phyloP scores from a whole-genome alignment of 2,888 invertebrate species.

The Drosophila kambysellisi region DNA sequence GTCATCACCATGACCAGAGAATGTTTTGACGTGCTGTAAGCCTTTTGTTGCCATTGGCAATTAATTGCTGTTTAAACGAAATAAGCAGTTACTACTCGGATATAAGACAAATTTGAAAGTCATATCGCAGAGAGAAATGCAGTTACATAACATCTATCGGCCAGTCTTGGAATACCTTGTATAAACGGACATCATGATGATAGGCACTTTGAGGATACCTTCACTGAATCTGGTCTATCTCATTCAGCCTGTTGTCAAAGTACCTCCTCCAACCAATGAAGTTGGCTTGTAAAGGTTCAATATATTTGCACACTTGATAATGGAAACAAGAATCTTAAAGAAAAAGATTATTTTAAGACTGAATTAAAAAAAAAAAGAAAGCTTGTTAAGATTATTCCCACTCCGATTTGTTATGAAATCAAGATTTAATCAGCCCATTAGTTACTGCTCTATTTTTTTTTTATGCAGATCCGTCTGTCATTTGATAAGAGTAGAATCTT shows the following conservation, averaged over 20 bases:
- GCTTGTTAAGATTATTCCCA: not conserved
- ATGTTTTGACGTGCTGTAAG: constrained; percentile 63
- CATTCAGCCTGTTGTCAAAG: not conserved
- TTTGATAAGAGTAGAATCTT: not conserved
- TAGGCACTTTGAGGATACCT: not conserved
- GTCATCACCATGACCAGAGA: constrained; percentile 55
- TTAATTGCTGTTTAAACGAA: constrained; percentile 54
- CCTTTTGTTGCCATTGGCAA: constrained; percentile 55
- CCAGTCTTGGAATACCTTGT: not conserved
- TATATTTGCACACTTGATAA: not conserved
- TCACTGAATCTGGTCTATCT: not conserved
- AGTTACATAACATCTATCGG: not conserved
- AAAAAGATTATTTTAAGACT: not conserved
- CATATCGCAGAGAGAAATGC: not conserved
- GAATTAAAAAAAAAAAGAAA: not conserved
- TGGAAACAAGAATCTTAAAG: not conserved
- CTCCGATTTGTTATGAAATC: not conserved
- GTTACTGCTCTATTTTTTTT: not conserved
- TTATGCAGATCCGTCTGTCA: not conserved
- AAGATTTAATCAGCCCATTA: not conserved
- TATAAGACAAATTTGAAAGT: constrained; percentile 44
- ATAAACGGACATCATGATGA: not conserved
- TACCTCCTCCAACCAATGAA: not conserved
- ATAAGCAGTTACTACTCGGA: constrained; percentile 49
- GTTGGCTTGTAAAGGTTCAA: not conserved